These are phyloP conservation scores for Lethenteron camtschaticum DNA, from an alignment of 2,113 vertebrate species.

Conservation along the genomic window DNA sequence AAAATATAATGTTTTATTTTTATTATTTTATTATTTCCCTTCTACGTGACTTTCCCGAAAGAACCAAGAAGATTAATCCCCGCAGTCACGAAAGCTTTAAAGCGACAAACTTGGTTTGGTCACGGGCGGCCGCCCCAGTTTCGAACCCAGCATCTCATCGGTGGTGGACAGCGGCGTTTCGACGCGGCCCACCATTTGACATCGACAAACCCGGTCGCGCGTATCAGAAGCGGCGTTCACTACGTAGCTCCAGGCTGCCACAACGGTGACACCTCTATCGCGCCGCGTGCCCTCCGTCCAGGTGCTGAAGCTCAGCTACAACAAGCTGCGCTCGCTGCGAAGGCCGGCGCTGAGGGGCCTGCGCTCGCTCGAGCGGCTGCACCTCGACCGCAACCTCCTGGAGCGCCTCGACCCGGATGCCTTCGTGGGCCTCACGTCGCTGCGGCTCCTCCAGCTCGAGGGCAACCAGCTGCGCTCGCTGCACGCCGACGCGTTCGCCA, in stretches of 20 bases:
- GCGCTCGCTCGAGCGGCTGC: slow-evolving; percentile 33
- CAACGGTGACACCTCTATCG: too few species aligned
- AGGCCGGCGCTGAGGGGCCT: slow-evolving; percentile 37
- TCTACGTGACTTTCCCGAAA: too few species aligned
- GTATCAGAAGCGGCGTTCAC: too few species aligned
- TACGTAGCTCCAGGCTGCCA: too few species aligned
- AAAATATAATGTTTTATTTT: neutral
- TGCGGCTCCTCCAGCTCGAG: slow-evolving; percentile 57
- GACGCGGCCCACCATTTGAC: too few species aligned
- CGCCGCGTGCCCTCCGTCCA: slow-evolving; percentile 12
- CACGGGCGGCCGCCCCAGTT: too few species aligned
- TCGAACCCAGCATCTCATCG: too few species aligned
- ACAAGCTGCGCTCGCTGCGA: slow-evolving; percentile 40
- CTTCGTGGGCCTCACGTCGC: slow-evolving; percentile 44
- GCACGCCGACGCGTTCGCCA: slow-evolving; percentile 46
- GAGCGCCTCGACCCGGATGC: slow-evolving; percentile 55
- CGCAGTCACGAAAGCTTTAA: too few species aligned
- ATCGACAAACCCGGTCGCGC: too few species aligned
- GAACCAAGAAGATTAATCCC: too few species aligned
- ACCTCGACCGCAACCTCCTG: slow-evolving; percentile 64
- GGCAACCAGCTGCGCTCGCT: slow-evolving; percentile 52
- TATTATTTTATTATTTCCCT: neutral
- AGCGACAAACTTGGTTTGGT: too few species aligned
- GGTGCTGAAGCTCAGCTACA: slow-evolving; percentile 83
- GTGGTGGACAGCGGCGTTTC: too few species aligned